A percentile compares a stretch with the other conserved stretches of the same genome.
phyloP scores from a whole-genome alignment of 2,888 invertebrate genomes.

The Fragum sueziense region DNA sequence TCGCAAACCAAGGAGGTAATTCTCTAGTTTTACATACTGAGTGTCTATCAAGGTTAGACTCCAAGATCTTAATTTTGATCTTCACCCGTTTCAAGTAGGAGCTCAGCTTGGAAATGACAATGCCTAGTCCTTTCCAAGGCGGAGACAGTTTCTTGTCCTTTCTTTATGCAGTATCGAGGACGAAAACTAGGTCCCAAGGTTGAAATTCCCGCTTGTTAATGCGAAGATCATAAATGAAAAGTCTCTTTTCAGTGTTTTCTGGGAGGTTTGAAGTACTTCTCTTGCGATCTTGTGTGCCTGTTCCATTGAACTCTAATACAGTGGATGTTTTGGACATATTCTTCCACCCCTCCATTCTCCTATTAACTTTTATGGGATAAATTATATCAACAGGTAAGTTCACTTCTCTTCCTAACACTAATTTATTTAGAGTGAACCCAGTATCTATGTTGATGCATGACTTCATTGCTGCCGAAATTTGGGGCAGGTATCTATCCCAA shows the following conservation, averaged over 20 bases:
- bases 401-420: background rate
- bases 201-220: background rate
- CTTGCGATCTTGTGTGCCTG: conserved; percentile 13
- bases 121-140: conserved; percentile 46
- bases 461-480: background rate
- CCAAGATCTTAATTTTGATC: conserved; percentile 19
- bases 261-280: background rate
- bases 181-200: background rate
- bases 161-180: background rate
- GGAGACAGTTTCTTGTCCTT: conserved; percentile 31
- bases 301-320: background rate
- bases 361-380: too few relatives aligned
- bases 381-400: background rate
- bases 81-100: conserved; percentile 26
- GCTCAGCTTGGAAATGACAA: conserved; percentile 37
- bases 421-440: conserved; percentile 1
- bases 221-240: background rate
- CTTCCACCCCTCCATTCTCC: too few relatives aligned
- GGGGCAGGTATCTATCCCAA: conserved; percentile 6
- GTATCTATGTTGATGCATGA: background rate
- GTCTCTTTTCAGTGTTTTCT: background rate
- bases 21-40: conserved; percentile 28
- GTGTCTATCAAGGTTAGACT: conserved; percentile 41
- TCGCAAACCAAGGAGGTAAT: conserved; percentile 24
- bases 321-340: too few relatives aligned